These are phyloP conservation scores for Volucella zonaria DNA, from an alignment of 2,888 invertebrate species.

Conservation along the genomic window DNA sequence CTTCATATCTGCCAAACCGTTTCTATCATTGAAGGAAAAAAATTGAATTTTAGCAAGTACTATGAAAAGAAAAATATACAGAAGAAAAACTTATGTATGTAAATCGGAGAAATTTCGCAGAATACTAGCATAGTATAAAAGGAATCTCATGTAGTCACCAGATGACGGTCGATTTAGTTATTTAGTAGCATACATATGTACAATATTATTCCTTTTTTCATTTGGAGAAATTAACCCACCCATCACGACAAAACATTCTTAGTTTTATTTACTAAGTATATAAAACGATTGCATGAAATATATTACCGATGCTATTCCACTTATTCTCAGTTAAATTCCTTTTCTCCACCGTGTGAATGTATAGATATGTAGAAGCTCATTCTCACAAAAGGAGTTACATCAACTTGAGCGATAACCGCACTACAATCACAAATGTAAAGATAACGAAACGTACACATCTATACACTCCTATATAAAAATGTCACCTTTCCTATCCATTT, in stretches of 20 bases:
- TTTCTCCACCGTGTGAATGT: slow-evolving; percentile 25
- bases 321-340: slow-evolving; percentile 21
- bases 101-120: slow-evolving; percentile 32
- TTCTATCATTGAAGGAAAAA: slow-evolving; percentile 24
- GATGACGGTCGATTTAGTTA: slow-evolving; percentile 34
- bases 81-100: slow-evolving; percentile 6
- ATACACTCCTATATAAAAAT: slow-evolving; percentile 9
- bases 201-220: slow-evolving; percentile 6
- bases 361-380: slow-evolving; percentile 11
- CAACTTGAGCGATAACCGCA: slow-evolving; percentile 14
- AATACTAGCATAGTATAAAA: not conserved
- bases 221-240: slow-evolving; percentile 5
- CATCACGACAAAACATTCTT: slow-evolving; percentile 16
- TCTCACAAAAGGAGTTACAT: slow-evolving; percentile 25
- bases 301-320: slow-evolving; percentile 19
- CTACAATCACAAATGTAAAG: slow-evolving; percentile 25
- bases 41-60: not conserved
- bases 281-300: slow-evolving; percentile 28
- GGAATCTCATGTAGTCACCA: slow-evolving; percentile 25
- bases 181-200: not conserved
- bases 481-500: slow-evolving; percentile 21
- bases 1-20: not conserved
- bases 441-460: slow-evolving; percentile 43
- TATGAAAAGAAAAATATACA: slow-evolving; percentile 22
- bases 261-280: slow-evolving; percentile 35